phyloP scores from a whole-genome alignment of 53 echinoderm and acorn worm species.

The Hippasteria phrygiana region DNA sequence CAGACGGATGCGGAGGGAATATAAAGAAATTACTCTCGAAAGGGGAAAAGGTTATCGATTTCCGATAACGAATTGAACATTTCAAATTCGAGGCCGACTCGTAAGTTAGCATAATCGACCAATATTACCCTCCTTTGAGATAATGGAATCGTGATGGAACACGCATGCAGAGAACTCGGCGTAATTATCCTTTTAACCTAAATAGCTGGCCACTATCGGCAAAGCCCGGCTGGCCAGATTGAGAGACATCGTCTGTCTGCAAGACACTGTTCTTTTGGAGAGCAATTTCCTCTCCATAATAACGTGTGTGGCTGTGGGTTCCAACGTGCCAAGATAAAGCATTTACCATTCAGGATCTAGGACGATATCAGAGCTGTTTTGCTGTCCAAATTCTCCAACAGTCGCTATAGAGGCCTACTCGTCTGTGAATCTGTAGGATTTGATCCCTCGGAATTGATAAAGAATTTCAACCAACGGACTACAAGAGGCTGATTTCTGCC shows the following conservation, averaged over 20 bases:
- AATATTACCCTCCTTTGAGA: not conserved
- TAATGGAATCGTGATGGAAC: too few relatives aligned
- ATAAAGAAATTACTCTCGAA: not conserved
- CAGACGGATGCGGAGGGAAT: too few relatives aligned
- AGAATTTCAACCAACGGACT: too few relatives aligned
- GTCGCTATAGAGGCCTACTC: too few relatives aligned
- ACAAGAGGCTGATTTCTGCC: too few relatives aligned
- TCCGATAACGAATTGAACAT: not conserved
- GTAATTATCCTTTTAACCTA: not conserved
- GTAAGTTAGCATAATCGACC: not conserved
- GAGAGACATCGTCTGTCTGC: not conserved
- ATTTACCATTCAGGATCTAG: too few relatives aligned
- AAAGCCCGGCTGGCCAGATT: not conserved
- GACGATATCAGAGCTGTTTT: too few relatives aligned
- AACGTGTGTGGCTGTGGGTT: too few relatives aligned
- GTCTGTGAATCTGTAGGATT: too few relatives aligned
- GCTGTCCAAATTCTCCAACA: too few relatives aligned
- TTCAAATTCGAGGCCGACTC: not conserved
- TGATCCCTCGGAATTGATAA: too few relatives aligned
- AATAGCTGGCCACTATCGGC: not conserved
- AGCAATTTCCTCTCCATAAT: not conserved
- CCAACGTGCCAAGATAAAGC: not conserved
- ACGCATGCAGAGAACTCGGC: not conserved
- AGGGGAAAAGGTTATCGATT: not conserved
- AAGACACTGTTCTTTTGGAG: not conserved